Evolutionary conservation across 1,140 invertebrate genomes (phyloP), one percentile per base, ranked within the genome.

Genomic region (Geopemphigus sp.): DNA sequence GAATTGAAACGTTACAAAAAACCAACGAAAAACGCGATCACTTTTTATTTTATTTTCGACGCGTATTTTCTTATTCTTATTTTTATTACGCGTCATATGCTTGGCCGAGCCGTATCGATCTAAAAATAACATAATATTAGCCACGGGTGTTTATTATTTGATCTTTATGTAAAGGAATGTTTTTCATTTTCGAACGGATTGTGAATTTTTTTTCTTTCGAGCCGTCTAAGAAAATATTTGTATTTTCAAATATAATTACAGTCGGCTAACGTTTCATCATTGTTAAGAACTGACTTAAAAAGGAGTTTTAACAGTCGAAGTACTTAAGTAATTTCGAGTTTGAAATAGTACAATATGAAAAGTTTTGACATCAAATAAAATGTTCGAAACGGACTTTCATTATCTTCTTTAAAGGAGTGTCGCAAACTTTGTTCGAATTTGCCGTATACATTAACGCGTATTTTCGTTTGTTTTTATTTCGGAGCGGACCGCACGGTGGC

Each of bases 341-440:
- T 59, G 14, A 59, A 59, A 63, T 78, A 50, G 11, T 59, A 39
- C 32, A 78, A 39, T 39, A 47, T 6, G 15, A 10, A 61, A 63
- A 78, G 47, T 72, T 72, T 72, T 72, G 24, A 54, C 68, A 72
- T 72, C 15, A 54, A 72, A 72, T 72, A 72, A 72, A 72, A 72
- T 72, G 47, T 54, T 72, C 14, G 29, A n/a, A 72, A 72, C 19
- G 47, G 47, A 29, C 68, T 72, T 72, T 61, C 47, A 63, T 63
- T 78, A 63, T 63, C 47, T n/a, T 14, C 22, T 45, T 39, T 63
- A 24, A 68, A 68, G 22, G 22, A 78, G 32, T 59, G 22, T 78
- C 22, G 61, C 32, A 59, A 45, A 59, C 59, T 78, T 45, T 78
- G 45, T 78, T 78, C 45, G 39, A 59, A 61, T 45, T 78, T 6